Base-by-base conservation (phyloP, 2,797 vertebrate genomes). In the Ispidina lecontei region DNA sequence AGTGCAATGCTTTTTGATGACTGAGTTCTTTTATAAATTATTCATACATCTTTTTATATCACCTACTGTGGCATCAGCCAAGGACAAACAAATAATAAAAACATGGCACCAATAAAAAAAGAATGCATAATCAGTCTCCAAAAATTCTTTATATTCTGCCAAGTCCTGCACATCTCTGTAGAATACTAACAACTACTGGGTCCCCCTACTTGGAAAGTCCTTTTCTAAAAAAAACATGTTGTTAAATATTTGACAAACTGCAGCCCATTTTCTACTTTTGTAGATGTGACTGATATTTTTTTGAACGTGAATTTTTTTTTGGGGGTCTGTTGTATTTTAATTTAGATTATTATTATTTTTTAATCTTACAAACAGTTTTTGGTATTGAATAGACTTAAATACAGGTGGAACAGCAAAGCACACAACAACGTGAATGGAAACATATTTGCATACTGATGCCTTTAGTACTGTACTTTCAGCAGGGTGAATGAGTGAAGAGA, bases 1-100 rank as follows among this genome's bases (percentile, higher is more conserved):
- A 82, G 41, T 59, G 71, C 92, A 55, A 33, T 49, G 89, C 62
- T 89, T 93, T 94, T 95, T 93, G 94, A 92, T 94, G 96, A 82
- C 82, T 46, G 89, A 83, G 74, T 82, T 87, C 75, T 84, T 64
- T 16, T 60, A 93, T 97, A 47, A 95, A 96, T 97, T 96, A 97
- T 97, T 97, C 95, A 97, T 93, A 6, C 35, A 16, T 84, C 80
- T 92, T 96, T 97, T 97, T 96, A 95, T 93, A 94, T 96, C 80
- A 91, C 90, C 91, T 89, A 84, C 93, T 21, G 43, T 91, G 91
- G 84, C 90, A 93, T 89, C 95, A 95, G 93, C 94, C 81, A 87
- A 97, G 96, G 95, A 94, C 95, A 95, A 97, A 94, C 95, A 96
- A 94, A 95, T 93, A 95, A 74, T 90, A 89, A 73, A 95, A 78